A percentile compares a stretch with the other conserved stretches of the same genome.
Evolutionary conservation across 2,113 vertebrate species (phyloP).

Genomic region (Fulmarus glacialis): DNA sequence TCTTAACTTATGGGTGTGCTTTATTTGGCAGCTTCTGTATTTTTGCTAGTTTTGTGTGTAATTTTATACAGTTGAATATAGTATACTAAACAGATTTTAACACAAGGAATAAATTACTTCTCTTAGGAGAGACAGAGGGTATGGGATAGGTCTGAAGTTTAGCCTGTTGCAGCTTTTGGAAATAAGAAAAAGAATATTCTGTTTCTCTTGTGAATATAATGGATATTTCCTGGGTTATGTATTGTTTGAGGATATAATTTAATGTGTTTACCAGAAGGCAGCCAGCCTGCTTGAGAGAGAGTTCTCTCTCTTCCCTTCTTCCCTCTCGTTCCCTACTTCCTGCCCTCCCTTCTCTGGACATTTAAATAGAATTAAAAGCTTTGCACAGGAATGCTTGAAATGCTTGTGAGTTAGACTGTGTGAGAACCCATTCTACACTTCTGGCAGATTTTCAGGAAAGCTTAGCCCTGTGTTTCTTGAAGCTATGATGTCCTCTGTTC

Average conservation of each 20-base stretch:
- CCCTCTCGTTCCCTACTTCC: neutral
- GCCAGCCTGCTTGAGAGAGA: neutral
- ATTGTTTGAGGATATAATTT: neutral
- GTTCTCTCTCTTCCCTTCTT: slow-evolving; percentile 8
- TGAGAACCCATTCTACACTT: slow-evolving; percentile 41
- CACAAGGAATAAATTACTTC: neutral
- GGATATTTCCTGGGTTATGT: neutral
- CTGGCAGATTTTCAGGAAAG: slow-evolving; percentile 34
- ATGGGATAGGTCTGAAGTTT: neutral
- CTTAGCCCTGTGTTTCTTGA: neutral
- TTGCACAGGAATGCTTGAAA: slow-evolving; percentile 54
- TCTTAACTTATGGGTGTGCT: neutral
- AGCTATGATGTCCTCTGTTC: neutral
- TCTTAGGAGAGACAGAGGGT: neutral
- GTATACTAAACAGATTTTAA: neutral
- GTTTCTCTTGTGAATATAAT: neutral
- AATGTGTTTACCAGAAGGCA: slow-evolving; percentile 17
- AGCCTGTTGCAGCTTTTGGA: neutral
- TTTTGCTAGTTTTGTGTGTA: neutral
- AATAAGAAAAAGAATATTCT: neutral
- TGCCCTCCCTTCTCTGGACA: neutral
- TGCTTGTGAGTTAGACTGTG: slow-evolving; percentile 27
- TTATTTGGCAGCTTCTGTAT: neutral
- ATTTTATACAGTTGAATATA: neutral
- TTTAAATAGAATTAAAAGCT: slow-evolving; percentile 45